Evolutionary conservation across 2,113 vertebrate species (phyloP), one percentile per base, ranked within the genome.

Genomic region (Amia ocellicauda): DNA sequence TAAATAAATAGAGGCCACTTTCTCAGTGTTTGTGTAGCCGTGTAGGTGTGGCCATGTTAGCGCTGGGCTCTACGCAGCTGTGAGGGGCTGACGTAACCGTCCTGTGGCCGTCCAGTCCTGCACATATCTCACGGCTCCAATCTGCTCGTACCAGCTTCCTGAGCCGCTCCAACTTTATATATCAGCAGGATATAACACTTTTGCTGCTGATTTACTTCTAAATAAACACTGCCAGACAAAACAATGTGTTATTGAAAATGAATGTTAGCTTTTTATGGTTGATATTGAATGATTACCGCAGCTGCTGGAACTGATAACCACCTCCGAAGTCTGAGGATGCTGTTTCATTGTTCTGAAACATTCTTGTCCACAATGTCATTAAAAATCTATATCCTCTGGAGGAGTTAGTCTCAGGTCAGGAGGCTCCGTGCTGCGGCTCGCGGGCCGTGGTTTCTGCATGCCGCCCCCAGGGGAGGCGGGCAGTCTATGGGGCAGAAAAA

Each of bases 231-330:
- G 75, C 84, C 85, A 86, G 80, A 69, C 82, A 88, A 71, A 91
- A 93, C 91, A 93, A 92, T 90, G 81, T 74, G 60, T 87, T 86
- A 90, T 87, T 91, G 87, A 91, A 91, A 91, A 85, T 69, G 71
- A 73, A 79, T 81, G 79, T 79, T 79, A 77, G 67, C 78, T 71
- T 85, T 83, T 83, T 68, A 80, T 76, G 81, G 83, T 77, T 80
- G 74, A 26, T 79, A 82, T 69, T 60, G 68, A 83, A 87, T 85
- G 83, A 83, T 72, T 67, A 65, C 80, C 76, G 78, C 89, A 87
- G 82, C 90, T 92, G 91, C 67, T 60, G 58, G 62, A 67, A 59
- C 90, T 74, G 91, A 93, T 93, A 91, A 91, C 88, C 80, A 74
- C 81, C 79, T 67, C 81, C 7, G 78, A 74, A 77, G 71, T 80